These are phyloP conservation scores for Gadopsis bispinosus DNA, from an alignment of 2,797 vertebrate genomes.

Conservation along the genomic window DNA sequence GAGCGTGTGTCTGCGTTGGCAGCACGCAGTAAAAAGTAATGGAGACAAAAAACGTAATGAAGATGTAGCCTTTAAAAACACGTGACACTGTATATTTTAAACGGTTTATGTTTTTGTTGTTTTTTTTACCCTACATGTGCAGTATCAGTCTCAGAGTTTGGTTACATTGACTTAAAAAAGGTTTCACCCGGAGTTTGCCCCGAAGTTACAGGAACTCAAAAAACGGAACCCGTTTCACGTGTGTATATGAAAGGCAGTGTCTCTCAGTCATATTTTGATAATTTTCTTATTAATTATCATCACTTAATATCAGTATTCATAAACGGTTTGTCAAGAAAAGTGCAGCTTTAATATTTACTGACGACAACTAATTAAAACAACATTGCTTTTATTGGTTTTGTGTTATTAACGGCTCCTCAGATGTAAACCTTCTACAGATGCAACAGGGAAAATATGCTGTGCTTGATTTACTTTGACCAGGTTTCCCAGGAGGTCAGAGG, in stretches of 20 bases:
- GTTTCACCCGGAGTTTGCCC: constrained; percentile 10
- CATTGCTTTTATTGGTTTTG: constrained; percentile 6
- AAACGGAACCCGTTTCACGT: constrained; percentile 9
- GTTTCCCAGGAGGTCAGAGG: constrained; percentile 47
- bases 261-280: neutral
- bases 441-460: constrained; percentile 2
- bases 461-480: constrained; percentile 44
- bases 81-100: neutral
- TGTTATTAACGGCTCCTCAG: neutral
- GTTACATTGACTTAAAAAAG: constrained; percentile 5
- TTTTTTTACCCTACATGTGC: neutral
- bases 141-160: neutral
- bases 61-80: constrained; percentile 27
- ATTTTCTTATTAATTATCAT: neutral
- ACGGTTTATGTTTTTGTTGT: neutral
- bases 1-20: neutral
- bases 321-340: neutral
- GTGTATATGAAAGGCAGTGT: neutral
- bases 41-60: neutral
- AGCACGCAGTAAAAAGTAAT: constrained; percentile 21
- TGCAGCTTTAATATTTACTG: neutral
- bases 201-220: constrained; percentile 4
- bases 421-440: constrained; percentile 28
- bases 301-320: neutral
- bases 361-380: neutral